phyloP scores from a whole-genome alignment of 1,140 invertebrate species.

The Ruditapes philippinarum region DNA sequence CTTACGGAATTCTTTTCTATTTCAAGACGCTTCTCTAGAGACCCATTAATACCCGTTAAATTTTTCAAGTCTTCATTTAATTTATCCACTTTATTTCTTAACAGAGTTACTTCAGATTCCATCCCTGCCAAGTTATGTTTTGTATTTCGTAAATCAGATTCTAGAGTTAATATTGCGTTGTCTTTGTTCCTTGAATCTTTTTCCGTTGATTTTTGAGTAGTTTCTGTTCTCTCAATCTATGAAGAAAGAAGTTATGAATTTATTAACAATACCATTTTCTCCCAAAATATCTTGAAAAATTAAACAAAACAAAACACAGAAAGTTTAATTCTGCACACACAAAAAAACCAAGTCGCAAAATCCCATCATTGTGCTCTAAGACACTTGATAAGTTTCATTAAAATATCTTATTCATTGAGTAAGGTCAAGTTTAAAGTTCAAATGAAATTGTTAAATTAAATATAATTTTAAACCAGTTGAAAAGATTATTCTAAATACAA shows the following conservation, averaged over 20 bases:
- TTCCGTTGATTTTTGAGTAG: slow-evolving; percentile 54
- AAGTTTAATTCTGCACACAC: background rate
- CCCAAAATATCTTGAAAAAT: background rate
- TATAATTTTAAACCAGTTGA: too few species aligned
- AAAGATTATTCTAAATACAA: too few species aligned
- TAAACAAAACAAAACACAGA: background rate
- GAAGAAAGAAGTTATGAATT: background rate
- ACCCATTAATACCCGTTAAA: slow-evolving; percentile 70
- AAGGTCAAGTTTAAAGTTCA: too few species aligned
- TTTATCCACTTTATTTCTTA: slow-evolving; percentile 70
- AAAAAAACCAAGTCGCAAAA: too few species aligned
- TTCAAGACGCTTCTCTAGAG: slow-evolving; percentile 77
- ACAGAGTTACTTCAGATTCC: slow-evolving; percentile 70
- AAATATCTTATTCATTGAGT: too few species aligned
- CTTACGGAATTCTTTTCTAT: slow-evolving; percentile 76
- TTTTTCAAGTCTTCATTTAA: slow-evolving; percentile 77
- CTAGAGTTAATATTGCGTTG: slow-evolving; percentile 70
- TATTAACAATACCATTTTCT: too few species aligned
- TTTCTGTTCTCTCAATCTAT: slow-evolving; percentile 75
- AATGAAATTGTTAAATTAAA: too few species aligned
- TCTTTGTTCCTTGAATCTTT: slow-evolving; percentile 74
- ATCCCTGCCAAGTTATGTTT: slow-evolving; percentile 65
- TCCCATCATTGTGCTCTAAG: too few species aligned
- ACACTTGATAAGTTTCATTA: too few species aligned
- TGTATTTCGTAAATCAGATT: slow-evolving; percentile 72